Evolutionary conservation across 2,113 vertebrate species (phyloP), one percentile per base, ranked within the genome.

Genomic region (Oreamnos americanus): DNA sequence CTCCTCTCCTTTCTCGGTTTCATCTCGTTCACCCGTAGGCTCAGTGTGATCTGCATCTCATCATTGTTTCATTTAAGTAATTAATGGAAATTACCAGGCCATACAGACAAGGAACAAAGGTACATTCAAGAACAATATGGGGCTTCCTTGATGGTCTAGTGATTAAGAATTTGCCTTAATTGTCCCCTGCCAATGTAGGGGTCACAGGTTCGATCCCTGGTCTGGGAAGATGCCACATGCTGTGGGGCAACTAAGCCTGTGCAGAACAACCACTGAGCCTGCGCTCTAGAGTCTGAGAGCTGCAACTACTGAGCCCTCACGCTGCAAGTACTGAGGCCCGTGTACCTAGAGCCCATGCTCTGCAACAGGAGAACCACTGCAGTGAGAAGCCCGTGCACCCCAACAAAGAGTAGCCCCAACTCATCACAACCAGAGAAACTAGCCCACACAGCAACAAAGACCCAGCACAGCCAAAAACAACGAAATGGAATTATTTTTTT

Each of bases 1-100:
- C 53, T 92, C 88, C 7, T 93, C 23, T 55, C 25, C 49, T 79
- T 79, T 84, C 93, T 30, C 76, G 2, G 9, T 79, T 93, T 93
- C 55, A 57, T 92, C 33, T 47, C 62, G 33, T 84, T 96, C 25
- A 30, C 45, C 57, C 39, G 14, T 62, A 53, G 30, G n/a, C 62
- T 92, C 91, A 64, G 30, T 95, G 16, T 87, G n/a, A 81, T 74
- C 53, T 92, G 15, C 25, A 23, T 81, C 85, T 86, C 79, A 76
- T 89, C 60, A 76, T 33, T 82, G 4, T 91, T 92, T 95, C 47
- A 53, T 45, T 90, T 57, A 90, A 64, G 33, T 17, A 93, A 90
- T 58, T 55, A 88, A 43, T 95, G 62, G 58, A 91, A 91, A 85
- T 93, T 71, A 89, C 17, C 87, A 96, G 62, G 51, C 28, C 26